These are phyloP conservation scores for Carpatolechia fugitivella DNA, from an alignment of 2,888 invertebrate genomes.

Conservation along the genomic window DNA sequence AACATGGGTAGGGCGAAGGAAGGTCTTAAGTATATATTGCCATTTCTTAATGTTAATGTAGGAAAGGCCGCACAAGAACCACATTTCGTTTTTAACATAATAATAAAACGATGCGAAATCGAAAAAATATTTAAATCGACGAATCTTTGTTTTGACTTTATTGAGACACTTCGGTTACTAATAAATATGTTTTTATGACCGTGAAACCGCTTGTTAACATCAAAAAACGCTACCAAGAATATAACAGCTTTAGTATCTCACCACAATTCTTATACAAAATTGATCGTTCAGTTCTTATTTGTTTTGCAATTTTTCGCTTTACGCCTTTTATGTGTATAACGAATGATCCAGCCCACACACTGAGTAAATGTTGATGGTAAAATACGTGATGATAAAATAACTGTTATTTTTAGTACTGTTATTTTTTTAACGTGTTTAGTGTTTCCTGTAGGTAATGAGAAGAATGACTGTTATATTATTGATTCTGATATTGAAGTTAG, in stretches of 20 bases:
- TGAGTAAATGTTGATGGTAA: not conserved
- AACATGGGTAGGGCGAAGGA: not conserved
- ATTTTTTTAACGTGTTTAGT: no score
- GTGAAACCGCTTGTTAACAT: constrained; percentile 7
- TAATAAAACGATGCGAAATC: not conserved
- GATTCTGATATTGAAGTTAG: no score
- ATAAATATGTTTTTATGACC: constrained; percentile 2
- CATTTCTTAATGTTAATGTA: not conserved
- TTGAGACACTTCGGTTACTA: not conserved
- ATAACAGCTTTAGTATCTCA: not conserved
- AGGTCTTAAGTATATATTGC: not conserved
- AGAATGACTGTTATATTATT: no score
- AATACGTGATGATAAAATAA: no score
- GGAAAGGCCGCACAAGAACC: not conserved
- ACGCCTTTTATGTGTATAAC: not conserved
- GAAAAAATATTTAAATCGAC: not conserved
- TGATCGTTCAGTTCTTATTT: not conserved
- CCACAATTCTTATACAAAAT: not conserved
- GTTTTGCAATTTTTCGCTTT: not conserved
- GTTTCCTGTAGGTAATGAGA: no score
- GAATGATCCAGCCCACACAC: not conserved
- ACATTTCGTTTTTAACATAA: not conserved
- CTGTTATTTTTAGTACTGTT: no score
- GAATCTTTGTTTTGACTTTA: not conserved
- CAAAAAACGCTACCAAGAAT: not conserved